phyloP scores from a whole-genome alignment of 1,140 invertebrate species.

The Diorhabda carinulata region DNA sequence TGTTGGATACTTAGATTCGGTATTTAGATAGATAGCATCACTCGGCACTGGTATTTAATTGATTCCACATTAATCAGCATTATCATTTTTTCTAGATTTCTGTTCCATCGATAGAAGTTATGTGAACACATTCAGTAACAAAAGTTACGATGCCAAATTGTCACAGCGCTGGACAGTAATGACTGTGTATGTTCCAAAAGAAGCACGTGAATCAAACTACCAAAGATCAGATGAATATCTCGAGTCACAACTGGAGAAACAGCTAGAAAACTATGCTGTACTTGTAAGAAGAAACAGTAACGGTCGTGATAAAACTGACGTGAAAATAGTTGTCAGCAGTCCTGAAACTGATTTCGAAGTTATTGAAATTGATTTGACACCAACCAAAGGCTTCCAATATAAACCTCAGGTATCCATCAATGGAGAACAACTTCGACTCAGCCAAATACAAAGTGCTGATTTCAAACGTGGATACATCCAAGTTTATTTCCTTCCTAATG shows the following conservation, averaged over 20 bases:
- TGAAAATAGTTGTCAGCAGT: slow-evolving; percentile 42
- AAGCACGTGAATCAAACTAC: slow-evolving; percentile 40
- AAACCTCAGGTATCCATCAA: slow-evolving; percentile 43
- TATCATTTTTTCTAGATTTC: slow-evolving; percentile 38
- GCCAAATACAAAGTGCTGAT: slow-evolving; percentile 31
- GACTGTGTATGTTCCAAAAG: slow-evolving; percentile 53
- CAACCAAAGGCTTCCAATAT: not conserved
- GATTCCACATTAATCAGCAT: too few species aligned
- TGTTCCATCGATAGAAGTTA: slow-evolving; percentile 57
- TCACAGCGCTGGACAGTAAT: slow-evolving; percentile 59
- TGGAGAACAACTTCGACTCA: slow-evolving; percentile 37
- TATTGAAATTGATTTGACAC: slow-evolving; percentile 39
- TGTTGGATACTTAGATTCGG: too few species aligned
- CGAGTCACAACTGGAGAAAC: slow-evolving; percentile 35
- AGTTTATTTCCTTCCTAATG: slow-evolving; percentile 51
- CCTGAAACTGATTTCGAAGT: slow-evolving; percentile 32
- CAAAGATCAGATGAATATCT: slow-evolving; percentile 16
- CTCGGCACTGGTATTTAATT: too few species aligned
- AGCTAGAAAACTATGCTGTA: slow-evolving; percentile 46
- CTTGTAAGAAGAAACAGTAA: slow-evolving; percentile 43
- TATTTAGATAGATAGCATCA: too few species aligned
- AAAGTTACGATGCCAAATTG: slow-evolving; percentile 53
- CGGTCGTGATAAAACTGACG: slow-evolving; percentile 43
- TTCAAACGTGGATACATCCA: slow-evolving; percentile 45
- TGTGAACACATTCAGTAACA: slow-evolving; percentile 60